These are phyloP conservation scores for Scomberomorus guttatus DNA, from an alignment of 2,797 vertebrate genomes.

Conservation along the genomic window DNA sequence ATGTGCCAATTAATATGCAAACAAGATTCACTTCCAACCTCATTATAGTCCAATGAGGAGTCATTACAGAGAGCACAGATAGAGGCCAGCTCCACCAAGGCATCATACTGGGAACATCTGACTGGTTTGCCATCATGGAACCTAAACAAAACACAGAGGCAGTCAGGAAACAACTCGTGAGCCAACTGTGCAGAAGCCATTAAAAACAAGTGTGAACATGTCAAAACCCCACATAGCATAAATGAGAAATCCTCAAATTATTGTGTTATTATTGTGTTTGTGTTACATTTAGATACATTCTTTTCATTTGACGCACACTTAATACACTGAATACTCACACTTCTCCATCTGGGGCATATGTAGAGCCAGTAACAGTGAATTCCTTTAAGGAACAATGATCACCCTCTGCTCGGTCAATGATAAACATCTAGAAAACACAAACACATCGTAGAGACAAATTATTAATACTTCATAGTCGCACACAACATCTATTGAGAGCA, in stretches of 20 bases:
- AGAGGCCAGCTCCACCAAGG: constrained; percentile 92
- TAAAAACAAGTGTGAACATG: constrained; percentile 1
- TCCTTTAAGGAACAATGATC: constrained; percentile 93
- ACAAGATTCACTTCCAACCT: constrained; percentile 80
- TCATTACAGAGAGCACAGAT: constrained; percentile 97
- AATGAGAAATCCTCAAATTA: neutral
- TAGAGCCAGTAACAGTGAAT: constrained; percentile 95
- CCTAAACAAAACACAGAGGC: constrained; percentile 67
- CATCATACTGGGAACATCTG: constrained; percentile 91
- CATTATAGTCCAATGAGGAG: constrained; percentile 95
- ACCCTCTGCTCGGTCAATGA: constrained; percentile 90
- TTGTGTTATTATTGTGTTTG: no score
- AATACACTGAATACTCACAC: constrained; percentile 88
- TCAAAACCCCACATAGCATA: neutral
- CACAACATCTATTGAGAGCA: neutral
- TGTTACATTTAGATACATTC: neutral
- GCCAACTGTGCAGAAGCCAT: neutral
- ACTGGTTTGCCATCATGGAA: constrained; percentile 87
- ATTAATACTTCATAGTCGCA: neutral
- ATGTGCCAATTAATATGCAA: neutral
- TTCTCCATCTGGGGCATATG: constrained; percentile 96
- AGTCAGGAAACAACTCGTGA: neutral
- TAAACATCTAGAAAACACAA: constrained; percentile 90
- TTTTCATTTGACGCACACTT: neutral
- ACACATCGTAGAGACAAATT: constrained; percentile 4